Conservation (phyloP, 2,113 vertebrate species). For the Macrotus californicus region DNA sequence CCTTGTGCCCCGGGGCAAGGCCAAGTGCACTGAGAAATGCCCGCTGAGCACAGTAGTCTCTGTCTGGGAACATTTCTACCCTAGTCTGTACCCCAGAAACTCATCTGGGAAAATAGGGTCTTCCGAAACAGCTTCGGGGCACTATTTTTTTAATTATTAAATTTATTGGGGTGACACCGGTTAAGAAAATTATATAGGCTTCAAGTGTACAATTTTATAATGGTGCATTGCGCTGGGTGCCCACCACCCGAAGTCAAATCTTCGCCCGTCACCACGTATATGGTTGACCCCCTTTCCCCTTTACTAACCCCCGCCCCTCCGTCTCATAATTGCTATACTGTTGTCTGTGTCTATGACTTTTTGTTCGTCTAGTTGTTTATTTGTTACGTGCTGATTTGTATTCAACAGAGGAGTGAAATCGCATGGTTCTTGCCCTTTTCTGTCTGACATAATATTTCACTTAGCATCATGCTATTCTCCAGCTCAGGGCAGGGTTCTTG, state of each 20-base stretch:
- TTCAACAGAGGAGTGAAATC: neutral
- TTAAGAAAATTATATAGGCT: neutral
- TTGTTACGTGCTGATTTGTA: neutral
- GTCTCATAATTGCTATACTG: neutral
- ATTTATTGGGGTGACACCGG: neutral
- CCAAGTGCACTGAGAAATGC: neutral
- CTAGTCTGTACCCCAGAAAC: neutral
- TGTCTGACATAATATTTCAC: neutral
- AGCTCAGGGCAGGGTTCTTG: neutral
- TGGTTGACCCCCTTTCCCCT: neutral
- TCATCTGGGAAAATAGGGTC: neutral
- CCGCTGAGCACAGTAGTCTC: neutral
- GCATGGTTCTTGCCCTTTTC: neutral
- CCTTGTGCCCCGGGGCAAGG: rapidly evolving
- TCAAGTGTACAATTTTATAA: neutral
- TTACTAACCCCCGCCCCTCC: neutral
- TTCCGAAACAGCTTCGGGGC: neutral
- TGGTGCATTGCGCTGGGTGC: neutral
- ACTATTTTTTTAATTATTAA: neutral
- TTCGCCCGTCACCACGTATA: neutral
- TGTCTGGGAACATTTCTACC: rapidly evolving
- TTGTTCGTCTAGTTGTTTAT: neutral
- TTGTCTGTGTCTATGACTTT: neutral
- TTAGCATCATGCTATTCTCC: neutral
- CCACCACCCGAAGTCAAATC: neutral